Evolutionary conservation across 2,797 vertebrate species (phyloP).

Genomic region (Hippocampus kuda): DNA sequence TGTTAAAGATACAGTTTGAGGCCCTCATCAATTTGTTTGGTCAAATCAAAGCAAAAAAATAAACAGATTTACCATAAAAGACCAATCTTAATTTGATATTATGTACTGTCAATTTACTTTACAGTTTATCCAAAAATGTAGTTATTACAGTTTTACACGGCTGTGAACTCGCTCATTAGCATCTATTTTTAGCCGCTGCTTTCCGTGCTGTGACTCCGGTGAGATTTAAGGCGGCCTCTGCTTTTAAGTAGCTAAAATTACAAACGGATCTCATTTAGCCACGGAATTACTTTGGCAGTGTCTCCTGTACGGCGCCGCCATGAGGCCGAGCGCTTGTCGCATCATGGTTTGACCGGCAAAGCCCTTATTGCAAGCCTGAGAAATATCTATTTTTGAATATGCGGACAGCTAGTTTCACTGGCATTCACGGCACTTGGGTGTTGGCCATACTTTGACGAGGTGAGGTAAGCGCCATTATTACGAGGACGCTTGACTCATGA

Average conservation of each 20-base stretch:
- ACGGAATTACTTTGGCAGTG: neutral
- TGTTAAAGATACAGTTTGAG: too few species aligned
- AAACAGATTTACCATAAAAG: too few species aligned
- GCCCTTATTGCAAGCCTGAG: neutral
- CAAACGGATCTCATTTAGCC: neutral
- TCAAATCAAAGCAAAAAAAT: too few species aligned
- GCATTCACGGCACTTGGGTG: neutral
- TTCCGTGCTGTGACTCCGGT: neutral
- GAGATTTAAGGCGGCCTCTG: neutral
- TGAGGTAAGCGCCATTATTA: neutral
- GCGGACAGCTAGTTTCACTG: neutral
- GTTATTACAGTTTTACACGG: neutral
- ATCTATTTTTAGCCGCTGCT: constrained; percentile 1
- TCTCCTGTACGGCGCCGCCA: neutral
- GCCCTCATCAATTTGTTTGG: too few species aligned
- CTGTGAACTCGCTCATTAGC: neutral
- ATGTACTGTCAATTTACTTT: neutral
- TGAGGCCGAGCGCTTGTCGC: neutral
- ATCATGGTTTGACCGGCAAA: neutral
- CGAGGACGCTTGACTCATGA: neutral
- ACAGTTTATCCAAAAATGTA: neutral
- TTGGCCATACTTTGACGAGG: neutral
- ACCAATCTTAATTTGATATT: neutral
- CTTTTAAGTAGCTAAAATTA: constrained; percentile 1
- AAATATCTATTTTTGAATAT: neutral